Evolutionary conservation across 1,140 invertebrate species (phyloP).

Genomic region (Sarcophaga peregrina): DNA sequence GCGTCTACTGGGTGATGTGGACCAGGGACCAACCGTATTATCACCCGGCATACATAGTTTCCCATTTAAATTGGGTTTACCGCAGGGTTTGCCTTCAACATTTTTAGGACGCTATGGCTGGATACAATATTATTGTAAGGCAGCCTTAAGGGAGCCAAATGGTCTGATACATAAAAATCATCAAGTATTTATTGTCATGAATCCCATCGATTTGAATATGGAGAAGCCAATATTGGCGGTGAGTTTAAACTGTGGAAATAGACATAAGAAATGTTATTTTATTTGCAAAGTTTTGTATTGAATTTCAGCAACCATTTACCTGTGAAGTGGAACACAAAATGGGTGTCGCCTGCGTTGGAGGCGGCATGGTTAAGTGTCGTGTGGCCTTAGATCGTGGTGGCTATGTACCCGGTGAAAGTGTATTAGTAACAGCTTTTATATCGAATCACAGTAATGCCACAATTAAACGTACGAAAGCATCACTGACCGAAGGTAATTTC

Average conservation of each 20-base stretch:
- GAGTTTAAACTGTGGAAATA: constrained; percentile 63
- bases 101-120: constrained; percentile 94
- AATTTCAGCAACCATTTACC: constrained; percentile 86
- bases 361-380: constrained; percentile 83
- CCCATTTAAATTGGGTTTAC: constrained; percentile 92
- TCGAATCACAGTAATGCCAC: constrained; percentile 85
- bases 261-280: neutral
- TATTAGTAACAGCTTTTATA: constrained; percentile 86
- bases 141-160: constrained; percentile 87
- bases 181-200: constrained; percentile 97
- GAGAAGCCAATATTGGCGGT: constrained; percentile 89
- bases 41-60: constrained; percentile 95
- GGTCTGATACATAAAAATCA: constrained; percentile 94
- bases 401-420: constrained; percentile 93
- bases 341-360: constrained; percentile 84
- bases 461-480: constrained; percentile 79
- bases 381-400: constrained; percentile 90
- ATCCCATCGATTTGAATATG: constrained; percentile 92
- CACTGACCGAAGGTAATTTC: constrained; percentile 79
- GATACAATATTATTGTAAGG: constrained; percentile 96
- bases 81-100: constrained; percentile 89
- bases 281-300: neutral
- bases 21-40: constrained; percentile 83
- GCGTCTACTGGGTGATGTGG: constrained; percentile 87
- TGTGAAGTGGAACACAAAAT: constrained; percentile 91